Base-by-base conservation (phyloP, 2,797 vertebrate genomes). In the Adrianichthys oophorus region DNA sequence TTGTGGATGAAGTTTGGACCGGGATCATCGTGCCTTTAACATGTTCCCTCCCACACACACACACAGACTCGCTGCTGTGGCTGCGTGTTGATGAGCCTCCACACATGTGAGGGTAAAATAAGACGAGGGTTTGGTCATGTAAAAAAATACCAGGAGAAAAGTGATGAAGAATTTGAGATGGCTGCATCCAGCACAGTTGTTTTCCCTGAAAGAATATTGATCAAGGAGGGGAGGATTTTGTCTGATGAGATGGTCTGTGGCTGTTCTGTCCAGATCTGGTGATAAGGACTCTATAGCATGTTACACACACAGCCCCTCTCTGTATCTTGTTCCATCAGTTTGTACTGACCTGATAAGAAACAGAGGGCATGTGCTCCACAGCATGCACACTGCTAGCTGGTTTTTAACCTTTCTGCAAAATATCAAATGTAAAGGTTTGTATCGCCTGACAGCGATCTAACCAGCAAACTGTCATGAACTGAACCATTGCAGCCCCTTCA, bases 131-230 rank as follows among this genome's bases (percentile, higher is more conserved):
- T 48, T 49, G 63, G 37, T 59, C 55, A 61, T 58, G 65, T 70
- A 57, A 68, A 62, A 64, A 58, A 65, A 73, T 29, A 65, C n/a
- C 18, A 66, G 62, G 26, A 45, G 62, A 71, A 59, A 67, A 65
- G 65, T 58, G 60, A 68, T 66, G 72, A 77, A 69, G 70, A 87
- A 91, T 76, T 55, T 74, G 84, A 90, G 88, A 84, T 2, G 76
- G 70, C 82, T 85, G 45, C 74, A 80, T 68, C 79, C 82, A 82
- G 80, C 80, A 84, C 81, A 48, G 51, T 52, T 85, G 80, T 87
- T 81, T 78, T 82, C 82, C 84, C 74, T 37, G 70, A 72, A 67
- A 78, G 82, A 24, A 51, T 76, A 87, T 91, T 66, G 83, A 89
- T 87, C 64, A 13, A 40, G 56, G 62, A 65, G 78, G 79, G 47